Evolutionary conservation across 2,113 vertebrate species (phyloP), one percentile per base, ranked within the genome.

Genomic region (Oxygymnocypris stewartii): DNA sequence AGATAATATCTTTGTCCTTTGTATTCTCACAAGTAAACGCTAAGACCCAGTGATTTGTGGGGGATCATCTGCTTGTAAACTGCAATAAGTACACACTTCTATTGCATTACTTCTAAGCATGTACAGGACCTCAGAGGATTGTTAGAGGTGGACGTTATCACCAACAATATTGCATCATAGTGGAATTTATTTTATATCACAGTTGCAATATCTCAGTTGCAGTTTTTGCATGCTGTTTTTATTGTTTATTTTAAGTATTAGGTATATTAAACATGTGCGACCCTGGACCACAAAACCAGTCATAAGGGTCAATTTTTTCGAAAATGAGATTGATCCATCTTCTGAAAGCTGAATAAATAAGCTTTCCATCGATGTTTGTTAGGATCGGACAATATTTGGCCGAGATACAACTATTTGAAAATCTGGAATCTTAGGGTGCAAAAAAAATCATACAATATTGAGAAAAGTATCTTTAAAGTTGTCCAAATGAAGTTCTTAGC

Each of bases 11-110:
- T 23, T 2, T 74, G 23, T 51, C 28, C n/a, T 42, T n/a, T 71
- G 63, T 84, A 37, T 82, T 20, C 54, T 42, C 11, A 0, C 37
- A 18, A 28, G 59, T 47, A 47, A 25, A 65, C 14, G 4, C 35
- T 81, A 65, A 81, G 57, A 65, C n/a, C 20, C 4, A 31, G 40
- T 82, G n/a, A 81, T 81, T 81, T 81, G 59, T 67, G 14, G 59
- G 40, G 59, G 37, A 82, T 82, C 59, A 47, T 20, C 18, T 25
- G 57, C 20, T 42, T 42, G 79, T 47, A 67, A 65, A 82, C 37
- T 28, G 23, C 59, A 67, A 28, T 76, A 76, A 14, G 42, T 16
- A 16, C 42, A 47, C 5, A 47, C 74, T 76, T 25, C 35, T 37
- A n/a, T 80, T 63, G 20, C 35, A 42, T 63, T 79, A 59, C 77